phyloP scores from a whole-genome alignment of 2,797 vertebrate species.

The Agapornis canus region DNA sequence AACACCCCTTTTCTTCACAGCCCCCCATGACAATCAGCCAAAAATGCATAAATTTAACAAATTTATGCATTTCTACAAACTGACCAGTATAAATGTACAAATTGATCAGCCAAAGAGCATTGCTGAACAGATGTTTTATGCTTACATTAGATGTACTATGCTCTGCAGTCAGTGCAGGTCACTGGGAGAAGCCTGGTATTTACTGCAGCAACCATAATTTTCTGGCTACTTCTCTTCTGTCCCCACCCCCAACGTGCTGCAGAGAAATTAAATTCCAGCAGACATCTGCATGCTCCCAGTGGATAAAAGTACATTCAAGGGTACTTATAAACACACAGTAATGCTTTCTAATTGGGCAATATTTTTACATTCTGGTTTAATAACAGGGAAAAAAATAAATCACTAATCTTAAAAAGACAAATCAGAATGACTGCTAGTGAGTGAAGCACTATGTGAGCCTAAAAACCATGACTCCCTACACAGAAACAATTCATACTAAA shows the following conservation, averaged over 20 bases:
- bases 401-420: not conserved
- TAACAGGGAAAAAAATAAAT: not conserved
- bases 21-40: not conserved
- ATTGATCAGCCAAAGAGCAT: not conserved
- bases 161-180: conserved; percentile 31
- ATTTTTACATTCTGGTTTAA: conserved; percentile 30
- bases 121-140: conserved; percentile 14
- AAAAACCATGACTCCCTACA: not conserved
- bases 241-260: not conserved
- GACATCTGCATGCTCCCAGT: conserved; percentile 31
- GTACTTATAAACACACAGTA: conserved; percentile 8
- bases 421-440: not conserved
- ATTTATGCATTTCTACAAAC: not conserved
- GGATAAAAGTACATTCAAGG: not conserved
- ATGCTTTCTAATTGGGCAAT: conserved; percentile 19
- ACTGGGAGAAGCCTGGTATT: conserved; percentile 23
- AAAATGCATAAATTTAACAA: not conserved
- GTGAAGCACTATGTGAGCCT: not conserved
- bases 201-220: conserved; percentile 54
- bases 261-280: conserved; percentile 54
- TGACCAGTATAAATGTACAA: not conserved
- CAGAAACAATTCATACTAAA: not conserved
- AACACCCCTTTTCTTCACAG: not conserved
- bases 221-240: conserved; percentile 38
- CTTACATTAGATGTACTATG: not conserved